Percentiles rank a stretch among this genome's conserved stretches.
phyloP scores from a whole-genome alignment of 35 echinoderm and acorn worm genomes.

The Amphiura filiformis region DNA sequence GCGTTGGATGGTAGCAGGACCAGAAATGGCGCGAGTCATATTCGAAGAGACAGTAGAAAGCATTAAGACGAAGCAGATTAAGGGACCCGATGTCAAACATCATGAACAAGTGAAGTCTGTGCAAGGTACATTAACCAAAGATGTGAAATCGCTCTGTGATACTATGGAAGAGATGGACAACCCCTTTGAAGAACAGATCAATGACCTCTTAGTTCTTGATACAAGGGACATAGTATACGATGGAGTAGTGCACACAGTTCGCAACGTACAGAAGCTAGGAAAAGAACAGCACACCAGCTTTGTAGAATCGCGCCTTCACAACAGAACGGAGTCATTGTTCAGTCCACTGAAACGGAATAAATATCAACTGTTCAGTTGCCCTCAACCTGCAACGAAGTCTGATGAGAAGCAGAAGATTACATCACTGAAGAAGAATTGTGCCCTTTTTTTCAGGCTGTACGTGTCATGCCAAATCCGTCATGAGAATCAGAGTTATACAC shows the following conservation, averaged over 20 bases:
- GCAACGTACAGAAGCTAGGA: conserved; percentile 18
- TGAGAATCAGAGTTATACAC: conserved; percentile 27
- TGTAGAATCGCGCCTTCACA: conserved; percentile 13
- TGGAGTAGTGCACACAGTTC: conserved; percentile 12
- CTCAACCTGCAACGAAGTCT: neutral
- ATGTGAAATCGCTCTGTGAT: conserved; percentile 22
- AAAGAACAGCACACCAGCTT: conserved; percentile 15
- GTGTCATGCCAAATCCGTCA: conserved; percentile 30
- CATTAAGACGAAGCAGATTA: conserved; percentile 4
- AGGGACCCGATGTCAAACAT: conserved; percentile 26
- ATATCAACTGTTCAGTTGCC: neutral
- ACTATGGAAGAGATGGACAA: conserved; percentile 42
- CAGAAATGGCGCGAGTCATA: conserved; percentile 56
- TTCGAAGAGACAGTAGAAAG: conserved; percentile 28
- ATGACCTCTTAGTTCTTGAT: conserved; percentile 28
- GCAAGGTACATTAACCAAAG: neutral
- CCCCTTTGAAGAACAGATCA: conserved; percentile 42
- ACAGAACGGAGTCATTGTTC: neutral
- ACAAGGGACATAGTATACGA: conserved; percentile 34
- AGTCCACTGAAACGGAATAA: neutral
- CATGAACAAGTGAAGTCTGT: conserved; percentile 8
- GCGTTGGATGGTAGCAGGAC: conserved; percentile 57
- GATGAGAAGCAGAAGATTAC: conserved; percentile 1
- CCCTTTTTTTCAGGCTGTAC: neutral
- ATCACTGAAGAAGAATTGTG: conserved; percentile 39